A percentile compares a stretch with the other conserved stretches of the same genome.
Conservation (phyloP, 2,113 vertebrate genomes). For the Gadus chalcogrammus region DNA sequence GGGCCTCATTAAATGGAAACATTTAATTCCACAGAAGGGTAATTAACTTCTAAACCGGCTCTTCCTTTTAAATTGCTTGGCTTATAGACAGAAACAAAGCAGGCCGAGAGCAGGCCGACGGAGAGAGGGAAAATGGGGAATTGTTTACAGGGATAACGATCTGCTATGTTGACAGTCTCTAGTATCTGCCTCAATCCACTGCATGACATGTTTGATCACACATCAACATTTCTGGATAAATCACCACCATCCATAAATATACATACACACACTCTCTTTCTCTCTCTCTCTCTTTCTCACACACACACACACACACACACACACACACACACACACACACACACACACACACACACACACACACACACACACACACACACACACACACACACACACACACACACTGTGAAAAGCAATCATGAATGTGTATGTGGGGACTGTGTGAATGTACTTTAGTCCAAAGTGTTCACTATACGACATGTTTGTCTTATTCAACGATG, state of each 20-base stretch:
- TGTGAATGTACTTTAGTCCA: too few relatives aligned
- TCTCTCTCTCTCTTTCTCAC: not conserved
- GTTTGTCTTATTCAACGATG: too few relatives aligned
- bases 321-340: too few relatives aligned
- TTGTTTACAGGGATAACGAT: not conserved
- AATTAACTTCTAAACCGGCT: constrained; percentile 47
- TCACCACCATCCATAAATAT: too few relatives aligned
- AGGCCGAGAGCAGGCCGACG: not conserved
- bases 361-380: not conserved
- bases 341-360: too few relatives aligned
- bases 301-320: not conserved
- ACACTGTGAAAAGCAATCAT: too few relatives aligned
- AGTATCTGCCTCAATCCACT: too few relatives aligned
- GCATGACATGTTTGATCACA: too few relatives aligned
- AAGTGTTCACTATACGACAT: too few relatives aligned
- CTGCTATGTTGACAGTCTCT: not conserved
- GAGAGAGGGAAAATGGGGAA: not conserved
- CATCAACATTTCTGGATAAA: too few relatives aligned
- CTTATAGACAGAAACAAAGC: constrained; percentile 14
- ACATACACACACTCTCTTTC: too few relatives aligned
- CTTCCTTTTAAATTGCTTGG: constrained; percentile 19
- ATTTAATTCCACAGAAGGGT: constrained; percentile 46
- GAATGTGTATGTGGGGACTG: too few relatives aligned
- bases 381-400: not conserved
- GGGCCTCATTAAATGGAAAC: constrained; percentile 51